Evolutionary conservation across 2,113 vertebrate species (phyloP).

Genomic region (Syngnathus scovelli): DNA sequence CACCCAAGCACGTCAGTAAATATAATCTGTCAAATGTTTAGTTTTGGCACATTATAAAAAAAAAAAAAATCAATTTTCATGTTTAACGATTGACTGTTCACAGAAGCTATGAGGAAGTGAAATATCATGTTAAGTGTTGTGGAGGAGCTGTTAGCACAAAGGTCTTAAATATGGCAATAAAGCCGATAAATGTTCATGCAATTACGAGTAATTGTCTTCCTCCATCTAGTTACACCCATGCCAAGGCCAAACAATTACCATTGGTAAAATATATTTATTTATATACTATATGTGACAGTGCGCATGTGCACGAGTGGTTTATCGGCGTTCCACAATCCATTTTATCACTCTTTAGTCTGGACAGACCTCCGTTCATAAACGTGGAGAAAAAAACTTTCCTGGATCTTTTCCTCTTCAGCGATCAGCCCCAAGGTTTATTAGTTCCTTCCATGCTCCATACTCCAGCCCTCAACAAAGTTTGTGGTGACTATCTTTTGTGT

Average conservation of each 20-base stretch:
- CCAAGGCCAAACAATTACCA: no score
- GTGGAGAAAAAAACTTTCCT: background rate
- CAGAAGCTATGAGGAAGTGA: constrained; percentile 40
- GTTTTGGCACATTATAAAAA: constrained; percentile 26
- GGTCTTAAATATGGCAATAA: no score
- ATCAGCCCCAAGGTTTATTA: background rate
- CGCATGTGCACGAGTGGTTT: no score
- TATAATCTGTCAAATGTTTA: background rate
- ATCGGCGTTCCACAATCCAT: background rate
- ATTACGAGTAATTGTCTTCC: no score
- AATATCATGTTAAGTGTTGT: constrained; percentile 60
- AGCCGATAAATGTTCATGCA: no score
- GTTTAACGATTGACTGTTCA: constrained; percentile 50
- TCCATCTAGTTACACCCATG: no score
- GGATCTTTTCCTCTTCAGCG: background rate
- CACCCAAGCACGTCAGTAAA: constrained; percentile 7
- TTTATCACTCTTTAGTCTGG: background rate
- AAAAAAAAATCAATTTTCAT: constrained; percentile 28
- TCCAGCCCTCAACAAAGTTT: background rate
- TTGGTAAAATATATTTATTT: no score
- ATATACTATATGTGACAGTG: no score
- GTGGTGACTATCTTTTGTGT: background rate
- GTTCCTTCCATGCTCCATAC: background rate
- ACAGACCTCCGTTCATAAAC: background rate
- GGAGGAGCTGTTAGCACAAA: constrained; percentile 47